Conservation (phyloP, 2,888 invertebrate genomes). For the Sinodicranocentrus sp. region DNA sequence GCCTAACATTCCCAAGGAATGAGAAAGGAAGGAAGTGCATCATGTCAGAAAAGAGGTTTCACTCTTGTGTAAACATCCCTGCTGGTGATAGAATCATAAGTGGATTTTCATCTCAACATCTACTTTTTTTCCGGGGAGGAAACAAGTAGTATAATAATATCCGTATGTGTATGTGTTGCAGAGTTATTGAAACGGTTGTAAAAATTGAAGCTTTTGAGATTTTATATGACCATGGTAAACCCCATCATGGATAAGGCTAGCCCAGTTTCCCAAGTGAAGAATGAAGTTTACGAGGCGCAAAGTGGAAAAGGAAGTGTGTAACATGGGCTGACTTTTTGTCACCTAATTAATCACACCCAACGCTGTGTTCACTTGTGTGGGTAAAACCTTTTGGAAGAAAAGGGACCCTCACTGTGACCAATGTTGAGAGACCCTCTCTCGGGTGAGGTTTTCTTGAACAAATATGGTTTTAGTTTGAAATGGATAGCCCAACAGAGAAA, state of each 20-base stretch:
- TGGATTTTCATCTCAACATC: conserved; percentile 30
- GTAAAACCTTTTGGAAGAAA: conserved; percentile 34
- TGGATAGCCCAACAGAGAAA: conserved; percentile 42
- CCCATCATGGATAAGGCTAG: too few relatives aligned
- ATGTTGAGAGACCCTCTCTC: background rate
- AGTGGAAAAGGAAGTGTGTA: conserved; percentile 68
- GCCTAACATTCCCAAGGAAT: conserved; percentile 1
- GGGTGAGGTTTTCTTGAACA: conserved; percentile 40
- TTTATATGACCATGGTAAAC: too few relatives aligned
- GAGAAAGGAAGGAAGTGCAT: conserved; percentile 49
- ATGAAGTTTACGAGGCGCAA: conserved; percentile 67
- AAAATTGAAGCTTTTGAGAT: too few relatives aligned
- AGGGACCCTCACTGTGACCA: conserved; percentile 11
- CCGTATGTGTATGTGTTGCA: too few relatives aligned
- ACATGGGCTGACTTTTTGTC: conserved; percentile 68
- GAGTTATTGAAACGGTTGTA: too few relatives aligned
- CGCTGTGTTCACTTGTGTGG: background rate
- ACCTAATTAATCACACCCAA: conserved; percentile 68
- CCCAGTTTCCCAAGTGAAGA: conserved; percentile 54
- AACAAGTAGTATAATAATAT: too few relatives aligned
- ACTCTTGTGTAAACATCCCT: conserved; percentile 54
- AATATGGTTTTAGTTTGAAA: conserved; percentile 68
- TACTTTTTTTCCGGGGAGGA: too few relatives aligned
- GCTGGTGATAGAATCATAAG: conserved; percentile 26
- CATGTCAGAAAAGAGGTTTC: conserved; percentile 42